Base-by-base conservation (phyloP, 92 coral and sea anemone species). In the Muricea muricata region DNA sequence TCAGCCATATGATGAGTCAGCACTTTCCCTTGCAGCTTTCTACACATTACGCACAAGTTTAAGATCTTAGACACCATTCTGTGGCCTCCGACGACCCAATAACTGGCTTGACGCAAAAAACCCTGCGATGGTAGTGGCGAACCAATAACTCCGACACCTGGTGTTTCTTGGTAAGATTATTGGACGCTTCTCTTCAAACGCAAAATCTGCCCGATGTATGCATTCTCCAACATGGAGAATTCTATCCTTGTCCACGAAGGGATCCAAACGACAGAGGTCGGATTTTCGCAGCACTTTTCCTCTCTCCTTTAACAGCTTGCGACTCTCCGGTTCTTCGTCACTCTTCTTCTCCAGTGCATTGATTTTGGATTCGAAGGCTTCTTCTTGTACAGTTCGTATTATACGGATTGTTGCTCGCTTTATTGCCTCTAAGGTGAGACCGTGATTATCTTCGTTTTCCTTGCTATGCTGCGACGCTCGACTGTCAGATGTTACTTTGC, bases 1-100 rank as follows among this genome's bases (percentile, higher is more conserved):
- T 85, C 84, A 0, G 78, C 77, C 89, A 76, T 77, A 11, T 54
- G 75, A 68, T 85, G 89, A 18, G 74, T 75, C 2, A 75, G 54
- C 6, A 24, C 58, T 41, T 48, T 55, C 33, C 77, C 67, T 23
- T 78, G 42, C 9, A 85, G 79, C 68, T 65, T 85, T 57, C 48
- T 61, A 14, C 89, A 85, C 26, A 35, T 78, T 34, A 85, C 69
- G 65, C 89, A 85, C 40, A 65, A 33, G 23, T 73, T 45, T 4
- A 77, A 25, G 12, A 40, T 37, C 6, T 65, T 77, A n/a, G 78
- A 41, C 1, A 85, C 68, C 21, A 25, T 28, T 3, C 68, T 41
- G 13, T 34, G 73, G 17, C 57, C 73, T 52, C 87, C 83, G 40
- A 84, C 58, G 18, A 84, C n/a, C 88, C 83, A 75, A 81, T 56